Conservation (phyloP, 2,113 vertebrate genomes). For the Verasper variegatus region DNA sequence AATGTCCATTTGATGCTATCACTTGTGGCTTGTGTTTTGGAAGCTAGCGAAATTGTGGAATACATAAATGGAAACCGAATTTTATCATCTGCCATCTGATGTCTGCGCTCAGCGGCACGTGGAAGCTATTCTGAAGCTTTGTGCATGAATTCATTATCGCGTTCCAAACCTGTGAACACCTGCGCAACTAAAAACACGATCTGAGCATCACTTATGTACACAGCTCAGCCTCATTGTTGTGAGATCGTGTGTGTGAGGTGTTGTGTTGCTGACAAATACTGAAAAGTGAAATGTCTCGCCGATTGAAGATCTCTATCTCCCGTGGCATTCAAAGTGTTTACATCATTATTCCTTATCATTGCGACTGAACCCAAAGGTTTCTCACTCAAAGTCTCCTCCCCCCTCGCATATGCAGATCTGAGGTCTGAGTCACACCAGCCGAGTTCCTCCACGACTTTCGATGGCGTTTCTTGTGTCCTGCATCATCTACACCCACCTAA, state of each 20-base stretch:
- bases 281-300: conserved; percentile 23
- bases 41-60: conserved; percentile 16
- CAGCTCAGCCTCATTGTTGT: conserved; percentile 39
- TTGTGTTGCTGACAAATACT: conserved; percentile 40
- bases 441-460: background rate
- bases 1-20: conserved; percentile 64
- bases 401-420: background rate
- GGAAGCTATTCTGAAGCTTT: conserved; percentile 55
- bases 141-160: conserved; percentile 70
- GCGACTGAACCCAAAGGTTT: conserved; percentile 3
- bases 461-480: conserved; percentile 11
- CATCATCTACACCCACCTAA: conserved; percentile 28
- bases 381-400: background rate
- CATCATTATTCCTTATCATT: conserved; percentile 24
- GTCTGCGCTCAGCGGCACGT: conserved; percentile 15
- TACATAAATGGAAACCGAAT: background rate
- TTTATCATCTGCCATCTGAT: conserved; percentile 3
- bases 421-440: background rate
- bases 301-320: conserved; percentile 44
- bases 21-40: conserved; percentile 38
- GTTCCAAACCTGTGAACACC: conserved; percentile 68
- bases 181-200: conserved; percentile 56
- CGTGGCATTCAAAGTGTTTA: conserved; percentile 1
- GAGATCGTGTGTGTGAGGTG: conserved; percentile 24
- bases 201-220: conserved; percentile 27